These are phyloP conservation scores for Bombylius major DNA, from an alignment of 2,888 invertebrate genomes.

Conservation along the genomic window DNA sequence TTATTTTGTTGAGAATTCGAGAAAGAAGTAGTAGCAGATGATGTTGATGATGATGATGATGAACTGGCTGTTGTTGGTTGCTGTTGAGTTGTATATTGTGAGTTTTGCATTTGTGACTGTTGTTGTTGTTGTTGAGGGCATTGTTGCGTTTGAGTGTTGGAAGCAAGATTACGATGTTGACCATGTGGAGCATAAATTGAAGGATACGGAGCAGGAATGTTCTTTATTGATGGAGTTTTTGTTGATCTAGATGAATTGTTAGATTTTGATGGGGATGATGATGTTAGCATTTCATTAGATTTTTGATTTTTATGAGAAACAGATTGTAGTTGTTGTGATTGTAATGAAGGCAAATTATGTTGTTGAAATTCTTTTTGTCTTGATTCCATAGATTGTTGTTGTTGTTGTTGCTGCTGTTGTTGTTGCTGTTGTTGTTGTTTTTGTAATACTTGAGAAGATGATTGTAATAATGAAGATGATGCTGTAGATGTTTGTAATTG, in stretches of 20 bases:
- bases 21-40: background rate
- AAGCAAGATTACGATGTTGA: background rate
- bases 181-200: slow-evolving; percentile 9
- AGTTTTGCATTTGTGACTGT: background rate
- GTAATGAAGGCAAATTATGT: no score
- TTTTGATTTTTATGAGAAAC: slow-evolving; percentile 10
- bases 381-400: no score
- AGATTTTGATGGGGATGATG: background rate
- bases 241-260: background rate
- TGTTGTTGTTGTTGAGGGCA: background rate
- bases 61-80: background rate
- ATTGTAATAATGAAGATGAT: background rate
- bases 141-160: background rate
- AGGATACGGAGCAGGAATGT: slow-evolving; percentile 20
- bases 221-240: slow-evolving; percentile 16
- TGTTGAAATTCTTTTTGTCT: no score
- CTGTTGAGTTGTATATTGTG: background rate
- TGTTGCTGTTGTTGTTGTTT: background rate
- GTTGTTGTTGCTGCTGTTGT: background rate
- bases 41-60: background rate
- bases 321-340: slow-evolving; percentile 7
- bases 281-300: background rate
- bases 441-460: background rate
- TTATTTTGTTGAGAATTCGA: background rate
- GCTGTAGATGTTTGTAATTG: background rate